Conservation (phyloP, 2,113 vertebrate species). For the Atractosteus spatula region DNA sequence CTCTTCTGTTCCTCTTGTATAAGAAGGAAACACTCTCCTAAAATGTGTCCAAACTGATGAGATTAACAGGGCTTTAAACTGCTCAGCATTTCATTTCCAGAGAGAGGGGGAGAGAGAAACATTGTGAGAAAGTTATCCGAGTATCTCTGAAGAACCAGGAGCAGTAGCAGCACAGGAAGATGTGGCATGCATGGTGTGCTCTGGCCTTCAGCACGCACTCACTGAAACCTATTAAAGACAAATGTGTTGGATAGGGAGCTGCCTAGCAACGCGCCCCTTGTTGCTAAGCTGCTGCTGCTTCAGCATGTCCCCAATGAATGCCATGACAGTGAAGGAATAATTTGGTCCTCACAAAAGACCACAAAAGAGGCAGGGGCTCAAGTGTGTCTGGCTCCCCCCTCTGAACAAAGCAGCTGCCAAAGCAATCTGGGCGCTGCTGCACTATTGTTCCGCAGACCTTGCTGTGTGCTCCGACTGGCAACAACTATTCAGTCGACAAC, state of each 20-base stretch:
- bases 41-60: too few species aligned
- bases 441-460: slow-evolving; percentile 74
- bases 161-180: not conserved
- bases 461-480: slow-evolving; percentile 68
- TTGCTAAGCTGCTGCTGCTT: slow-evolving; percentile 91
- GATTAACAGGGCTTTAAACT: too few species aligned
- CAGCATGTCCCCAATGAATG: slow-evolving; percentile 84
- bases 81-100: too few species aligned
- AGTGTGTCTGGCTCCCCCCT: slow-evolving; percentile 81
- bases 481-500: slow-evolving; percentile 63
- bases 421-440: slow-evolving; percentile 71
- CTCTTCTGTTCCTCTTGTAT: too few species aligned
- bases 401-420: slow-evolving; percentile 79
- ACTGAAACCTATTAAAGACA: slow-evolving; percentile 60
- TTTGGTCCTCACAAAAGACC: slow-evolving; percentile 84
- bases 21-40: too few species aligned
- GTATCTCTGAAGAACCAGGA: not conserved
- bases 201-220: slow-evolving; percentile 48
- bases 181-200: slow-evolving; percentile 13
- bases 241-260: slow-evolving; percentile 73
- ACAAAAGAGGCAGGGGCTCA: slow-evolving; percentile 72
- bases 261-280: slow-evolving; percentile 80
- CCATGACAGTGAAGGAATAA: slow-evolving; percentile 85
- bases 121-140: not conserved
- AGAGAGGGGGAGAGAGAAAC: too few species aligned